Evolutionary conservation across 2,797 vertebrate genomes (phyloP), one percentile per base, ranked within the genome.

Genomic region (Balearica regulorum): DNA sequence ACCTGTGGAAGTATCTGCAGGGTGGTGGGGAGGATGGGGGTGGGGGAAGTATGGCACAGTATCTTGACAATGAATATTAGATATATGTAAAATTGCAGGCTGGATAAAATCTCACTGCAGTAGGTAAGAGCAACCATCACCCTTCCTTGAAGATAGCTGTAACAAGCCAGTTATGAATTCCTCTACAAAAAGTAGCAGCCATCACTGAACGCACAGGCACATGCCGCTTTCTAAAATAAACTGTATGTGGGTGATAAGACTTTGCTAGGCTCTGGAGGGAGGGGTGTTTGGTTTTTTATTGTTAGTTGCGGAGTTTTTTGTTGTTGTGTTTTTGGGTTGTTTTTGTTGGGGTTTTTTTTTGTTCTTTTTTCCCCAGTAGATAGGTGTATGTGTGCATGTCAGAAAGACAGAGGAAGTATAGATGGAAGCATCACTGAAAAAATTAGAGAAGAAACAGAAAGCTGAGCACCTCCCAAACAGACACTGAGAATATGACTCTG

Each of bases 301-400:
- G 28, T 77, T 29, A 24, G 4, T 24, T 25, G 39, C 25, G 7
- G 21, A 1, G 1, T 4, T n/a, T 81, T 61, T 62, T 0, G 39
- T 83, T 49, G 48, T 49, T 49, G 20, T 24, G 11, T 9, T 49
- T 54, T 28, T 51, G 25, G 49, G 25, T 51, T 26, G 26, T 16
- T 51, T 51, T 28, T 9, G 8, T 51, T 12, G 49, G 22, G 26
- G 10, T 4, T 6, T 31, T 12, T 28, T 6, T 19, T 22, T 21
- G 11, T 18, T 26, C 26, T 15, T 43, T 43, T 43, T 43, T 12
- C 48, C 19, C 48, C 4, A 7, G 1, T 25, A 35, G 20, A 61
- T 10, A n/a, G 1, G 1, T 12, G 2, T 12, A 24, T 17, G 11
- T 51, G 5, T 65, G 7, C 5, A 1, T 20, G 16, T 37, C 7